Percentiles rank a stretch among this genome's conserved stretches.
phyloP scores from a whole-genome alignment of 2,113 vertebrate genomes.

The Pagrus major region DNA sequence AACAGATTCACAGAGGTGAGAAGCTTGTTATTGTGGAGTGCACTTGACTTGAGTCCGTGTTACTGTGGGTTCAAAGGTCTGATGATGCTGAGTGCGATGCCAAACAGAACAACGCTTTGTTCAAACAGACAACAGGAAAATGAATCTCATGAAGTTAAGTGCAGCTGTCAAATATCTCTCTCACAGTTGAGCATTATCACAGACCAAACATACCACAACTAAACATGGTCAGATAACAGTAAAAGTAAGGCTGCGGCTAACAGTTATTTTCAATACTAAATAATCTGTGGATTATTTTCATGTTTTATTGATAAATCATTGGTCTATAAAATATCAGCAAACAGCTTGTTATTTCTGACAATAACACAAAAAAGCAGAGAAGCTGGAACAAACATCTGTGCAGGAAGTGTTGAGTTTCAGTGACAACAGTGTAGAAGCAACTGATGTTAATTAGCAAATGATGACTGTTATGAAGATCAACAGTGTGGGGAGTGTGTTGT shows the following conservation, averaged over 20 bases:
- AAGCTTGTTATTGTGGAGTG: constrained; percentile 15
- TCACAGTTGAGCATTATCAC: neutral
- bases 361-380: no score
- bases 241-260: no score
- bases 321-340: no score
- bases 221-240: neutral
- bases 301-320: no score
- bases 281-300: no score
- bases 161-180: neutral
- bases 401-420: neutral
- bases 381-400: no score
- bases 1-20: constrained; percentile 1
- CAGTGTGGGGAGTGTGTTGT: neutral
- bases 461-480: neutral
- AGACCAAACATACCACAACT: neutral
- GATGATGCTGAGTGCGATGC: neutral
- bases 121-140: neutral
- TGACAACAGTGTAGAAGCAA: neutral
- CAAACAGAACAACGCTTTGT: neutral
- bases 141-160: neutral
- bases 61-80: constrained; percentile 18
- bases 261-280: no score
- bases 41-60: neutral
- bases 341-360: no score
- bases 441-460: neutral